These are phyloP conservation scores for Sylvilagus floridanus DNA, from an alignment of 2,797 vertebrate genomes.

Conservation along the genomic window DNA sequence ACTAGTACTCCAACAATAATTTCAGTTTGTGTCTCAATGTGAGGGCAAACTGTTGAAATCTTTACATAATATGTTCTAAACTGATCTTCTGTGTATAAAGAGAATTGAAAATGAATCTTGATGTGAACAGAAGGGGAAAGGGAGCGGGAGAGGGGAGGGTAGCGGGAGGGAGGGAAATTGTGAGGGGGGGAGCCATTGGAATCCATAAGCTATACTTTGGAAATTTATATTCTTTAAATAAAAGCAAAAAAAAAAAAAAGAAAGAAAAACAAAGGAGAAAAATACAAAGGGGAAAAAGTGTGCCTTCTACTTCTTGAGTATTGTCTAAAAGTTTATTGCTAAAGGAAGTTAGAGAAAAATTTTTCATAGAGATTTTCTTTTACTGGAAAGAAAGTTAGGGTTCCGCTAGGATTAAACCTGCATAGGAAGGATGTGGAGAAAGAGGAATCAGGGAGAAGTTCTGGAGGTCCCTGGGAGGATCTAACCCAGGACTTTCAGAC, in stretches of 20 bases:
- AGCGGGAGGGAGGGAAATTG: too few species aligned
- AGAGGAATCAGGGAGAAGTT: neutral
- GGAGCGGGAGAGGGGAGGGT: too few species aligned
- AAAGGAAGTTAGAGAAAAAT: neutral
- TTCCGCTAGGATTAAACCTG: neutral
- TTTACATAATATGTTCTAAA: too few species aligned
- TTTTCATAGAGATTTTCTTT: neutral
- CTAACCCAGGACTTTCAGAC: neutral
- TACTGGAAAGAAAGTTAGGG: neutral
- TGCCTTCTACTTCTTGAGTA: neutral
- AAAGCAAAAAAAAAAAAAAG: conserved; percentile 10
- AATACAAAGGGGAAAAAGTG: neutral
- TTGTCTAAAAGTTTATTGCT: neutral
- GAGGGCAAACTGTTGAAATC: too few species aligned
- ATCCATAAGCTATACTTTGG: too few species aligned
- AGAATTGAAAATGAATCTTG: too few species aligned
- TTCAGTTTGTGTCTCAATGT: too few species aligned
- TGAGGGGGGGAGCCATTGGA: too few species aligned
- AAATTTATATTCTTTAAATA: too few species aligned
- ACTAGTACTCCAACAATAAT: too few species aligned
- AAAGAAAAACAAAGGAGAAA: neutral
- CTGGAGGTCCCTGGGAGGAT: neutral
- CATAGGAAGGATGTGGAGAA: neutral
- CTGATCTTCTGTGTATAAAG: too few species aligned
- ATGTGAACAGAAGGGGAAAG: too few species aligned